These are phyloP conservation scores for Monopterus albus DNA, from an alignment of 2,113 vertebrate species.

Conservation along the genomic window DNA sequence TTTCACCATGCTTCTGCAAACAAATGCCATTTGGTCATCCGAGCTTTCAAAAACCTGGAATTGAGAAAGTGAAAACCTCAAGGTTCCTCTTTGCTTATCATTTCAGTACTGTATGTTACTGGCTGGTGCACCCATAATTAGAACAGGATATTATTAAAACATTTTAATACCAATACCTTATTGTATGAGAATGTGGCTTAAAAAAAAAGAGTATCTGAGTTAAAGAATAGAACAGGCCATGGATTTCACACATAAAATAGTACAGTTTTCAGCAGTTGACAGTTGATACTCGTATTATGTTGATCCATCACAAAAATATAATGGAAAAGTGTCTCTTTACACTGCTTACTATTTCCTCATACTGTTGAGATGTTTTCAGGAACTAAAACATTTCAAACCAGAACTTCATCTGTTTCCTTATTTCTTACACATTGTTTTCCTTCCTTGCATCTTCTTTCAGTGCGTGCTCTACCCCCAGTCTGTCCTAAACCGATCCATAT, in stretches of 20 bases:
- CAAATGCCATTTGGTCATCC: neutral
- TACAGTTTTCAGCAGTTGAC: neutral
- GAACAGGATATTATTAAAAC: neutral
- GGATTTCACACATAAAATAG: neutral
- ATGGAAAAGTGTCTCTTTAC: neutral
- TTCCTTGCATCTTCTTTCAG: too few relatives aligned
- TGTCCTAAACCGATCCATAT: too few relatives aligned
- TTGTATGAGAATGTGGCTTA: too few relatives aligned
- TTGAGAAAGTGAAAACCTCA: conserved; percentile 8
- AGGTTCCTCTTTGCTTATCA: conserved; percentile 45
- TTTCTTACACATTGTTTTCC: too few relatives aligned
- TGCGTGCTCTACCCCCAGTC: too few relatives aligned
- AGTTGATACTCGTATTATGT: too few relatives aligned
- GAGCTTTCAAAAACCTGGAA: conserved; percentile 28
- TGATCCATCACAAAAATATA: neutral
- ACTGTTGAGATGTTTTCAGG: conserved; percentile 18
- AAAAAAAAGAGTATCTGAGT: too few relatives aligned
- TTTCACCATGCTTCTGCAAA: conserved; percentile 69
- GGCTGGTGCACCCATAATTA: neutral
- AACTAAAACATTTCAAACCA: too few relatives aligned
- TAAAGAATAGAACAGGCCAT: neutral
- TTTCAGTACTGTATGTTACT: neutral
- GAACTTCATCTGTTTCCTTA: too few relatives aligned
- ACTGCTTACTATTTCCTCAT: too few relatives aligned
- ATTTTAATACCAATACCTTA: too few relatives aligned